phyloP scores from a whole-genome alignment of 2,797 vertebrate genomes.

The Allenopithecus nigroviridis region DNA sequence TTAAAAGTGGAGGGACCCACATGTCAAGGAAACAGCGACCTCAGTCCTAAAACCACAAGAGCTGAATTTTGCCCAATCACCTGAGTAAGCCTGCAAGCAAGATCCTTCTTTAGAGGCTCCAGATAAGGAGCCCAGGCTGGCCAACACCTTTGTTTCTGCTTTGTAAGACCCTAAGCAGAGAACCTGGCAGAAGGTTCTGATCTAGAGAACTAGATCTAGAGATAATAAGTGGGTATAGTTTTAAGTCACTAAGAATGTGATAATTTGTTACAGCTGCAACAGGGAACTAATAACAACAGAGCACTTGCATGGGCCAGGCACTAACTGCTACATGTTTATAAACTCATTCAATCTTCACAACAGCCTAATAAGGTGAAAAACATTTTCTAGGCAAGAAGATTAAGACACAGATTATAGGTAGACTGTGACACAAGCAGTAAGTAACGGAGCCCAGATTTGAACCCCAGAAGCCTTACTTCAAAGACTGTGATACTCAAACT shows the following conservation, averaged over 20 bases:
- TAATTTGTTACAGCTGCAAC: not conserved
- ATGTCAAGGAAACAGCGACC: not conserved
- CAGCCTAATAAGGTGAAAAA: not conserved
- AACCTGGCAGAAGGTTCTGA: not conserved
- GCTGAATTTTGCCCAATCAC: not conserved
- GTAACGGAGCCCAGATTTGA: not conserved
- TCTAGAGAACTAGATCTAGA: not conserved
- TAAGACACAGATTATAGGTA: not conserved
- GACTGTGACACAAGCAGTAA: not conserved
- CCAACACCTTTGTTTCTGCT: not conserved
- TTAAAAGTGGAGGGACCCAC: not conserved
- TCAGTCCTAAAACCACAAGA: not conserved
- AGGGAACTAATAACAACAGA: not conserved
- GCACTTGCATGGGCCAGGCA: not conserved
- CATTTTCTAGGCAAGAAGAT: not conserved
- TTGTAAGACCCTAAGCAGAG: not conserved
- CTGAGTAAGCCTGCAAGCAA: not conserved
- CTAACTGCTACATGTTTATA: not conserved
- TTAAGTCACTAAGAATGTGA: not conserved
- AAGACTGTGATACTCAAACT: not conserved
- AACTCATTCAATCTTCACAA: not conserved
- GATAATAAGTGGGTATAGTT: not conserved
- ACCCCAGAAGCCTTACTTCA: not conserved
- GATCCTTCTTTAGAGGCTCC: not conserved
- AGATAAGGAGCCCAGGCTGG: not conserved